Base-by-base conservation (phyloP, 2,113 vertebrate species). In the Zosterops hypoxanthus region DNA sequence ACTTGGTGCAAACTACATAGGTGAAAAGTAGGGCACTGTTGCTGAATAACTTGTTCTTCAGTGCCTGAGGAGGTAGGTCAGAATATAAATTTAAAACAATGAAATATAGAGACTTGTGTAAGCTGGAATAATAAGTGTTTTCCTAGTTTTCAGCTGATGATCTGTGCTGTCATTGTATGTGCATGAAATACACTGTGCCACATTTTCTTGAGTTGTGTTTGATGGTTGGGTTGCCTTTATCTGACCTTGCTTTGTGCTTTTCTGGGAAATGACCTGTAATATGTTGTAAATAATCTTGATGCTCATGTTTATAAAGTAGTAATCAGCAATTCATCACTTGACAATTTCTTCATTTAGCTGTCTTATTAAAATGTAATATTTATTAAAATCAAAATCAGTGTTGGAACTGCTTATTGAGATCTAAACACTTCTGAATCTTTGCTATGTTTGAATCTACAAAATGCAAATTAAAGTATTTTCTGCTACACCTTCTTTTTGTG, bases 391-490 rank as follows among this genome's bases (percentile, higher is more conserved):
- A 64, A 39, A 88, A 47, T 85, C 79, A 41, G 5, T 73, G 80
- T 73, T 93, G 65, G 39, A 93, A 81, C 79, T 82, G 92, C 76
- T 93, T 94, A 88, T 78, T 49, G 57, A 81, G 60, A 91, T 57
- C 82, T 92, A 69, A 90, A 94, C 57, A 88, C 41, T 88, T 94
- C 90, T n/a, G 76, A 95, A 78, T 61, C 86, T 97, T 97, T 96
- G 85, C 80, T 90, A 95, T 88, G 69, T 93, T 94, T 92, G 59
- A 94, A 78, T 88, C 75, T 81, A 84, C 81, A 76, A 96, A 94
- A 91, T 95, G 65, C 65, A 29, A 96, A 97, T 98, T 95, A 97
- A 98, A 97, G 71, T 95, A 96, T 97, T 98, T 97, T 97, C 92
- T 92, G 76, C 55, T 95, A 95, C 34, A 95, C 36, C 47, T 79